Evolutionary conservation across 1,140 invertebrate genomes (phyloP).

Genomic region (Drosophila willistoni): DNA sequence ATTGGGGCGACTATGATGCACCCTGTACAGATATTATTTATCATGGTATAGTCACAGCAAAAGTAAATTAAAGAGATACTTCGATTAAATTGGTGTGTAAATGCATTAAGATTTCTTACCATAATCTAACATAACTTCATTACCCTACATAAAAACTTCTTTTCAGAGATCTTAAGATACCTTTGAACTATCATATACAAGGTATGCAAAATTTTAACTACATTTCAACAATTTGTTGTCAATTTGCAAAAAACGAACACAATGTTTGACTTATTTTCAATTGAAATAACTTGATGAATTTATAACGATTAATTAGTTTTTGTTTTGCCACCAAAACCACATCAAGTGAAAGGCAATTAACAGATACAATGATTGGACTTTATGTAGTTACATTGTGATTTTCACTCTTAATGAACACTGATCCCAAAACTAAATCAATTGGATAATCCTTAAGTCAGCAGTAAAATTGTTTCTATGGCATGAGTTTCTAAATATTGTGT

Average conservation of each 20-base stretch:
- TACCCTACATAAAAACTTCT: no score
- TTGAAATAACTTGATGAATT: background rate
- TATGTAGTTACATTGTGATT: no score
- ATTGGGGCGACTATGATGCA: background rate
- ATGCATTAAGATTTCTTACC: no score
- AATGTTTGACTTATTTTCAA: constrained; percentile 3
- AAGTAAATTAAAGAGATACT: no score
- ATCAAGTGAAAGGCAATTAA: background rate
- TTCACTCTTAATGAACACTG: background rate
- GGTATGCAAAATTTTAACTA: background rate
- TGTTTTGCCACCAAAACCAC: background rate
- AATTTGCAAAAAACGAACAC: background rate
- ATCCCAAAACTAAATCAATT: background rate
- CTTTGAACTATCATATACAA: background rate
- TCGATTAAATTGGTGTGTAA: no score
- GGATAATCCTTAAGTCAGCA: background rate
- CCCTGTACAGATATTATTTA: background rate
- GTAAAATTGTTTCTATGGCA: background rate
- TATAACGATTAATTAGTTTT: background rate
- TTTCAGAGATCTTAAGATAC: background rate
- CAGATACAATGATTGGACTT: no score
- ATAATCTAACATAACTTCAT: no score
- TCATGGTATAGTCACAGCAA: no score
- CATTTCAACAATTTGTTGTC: background rate
- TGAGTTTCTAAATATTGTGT: background rate